A percentile compares a stretch with the other conserved stretches of the same genome.
These are phyloP conservation scores for Dendrocopos noguchii DNA, from an alignment of 2,113 vertebrate genomes.

Conservation along the genomic window DNA sequence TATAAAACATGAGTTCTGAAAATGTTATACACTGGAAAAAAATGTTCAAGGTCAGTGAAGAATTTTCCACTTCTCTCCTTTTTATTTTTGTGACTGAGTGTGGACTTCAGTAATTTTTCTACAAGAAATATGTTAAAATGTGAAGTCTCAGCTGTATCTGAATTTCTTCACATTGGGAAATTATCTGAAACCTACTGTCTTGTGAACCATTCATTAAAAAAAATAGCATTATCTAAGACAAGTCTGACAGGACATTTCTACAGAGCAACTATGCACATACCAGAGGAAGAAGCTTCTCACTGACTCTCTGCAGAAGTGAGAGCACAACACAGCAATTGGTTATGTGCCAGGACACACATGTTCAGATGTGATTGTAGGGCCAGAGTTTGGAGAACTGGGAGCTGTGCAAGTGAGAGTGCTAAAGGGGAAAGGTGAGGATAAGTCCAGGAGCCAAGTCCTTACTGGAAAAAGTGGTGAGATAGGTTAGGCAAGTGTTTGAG, in stretches of 20 bases:
- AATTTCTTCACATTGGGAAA: background rate
- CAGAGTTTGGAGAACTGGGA: background rate
- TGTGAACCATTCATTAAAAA: background rate
- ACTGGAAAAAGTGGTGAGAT: background rate
- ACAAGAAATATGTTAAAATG: background rate
- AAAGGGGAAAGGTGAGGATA: background rate
- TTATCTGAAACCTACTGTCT: background rate
- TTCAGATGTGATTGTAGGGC: background rate
- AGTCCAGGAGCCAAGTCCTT: rapidly evolving
- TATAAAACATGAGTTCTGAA: background rate
- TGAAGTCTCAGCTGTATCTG: background rate
- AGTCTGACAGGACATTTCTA: background rate
- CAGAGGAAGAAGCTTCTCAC: background rate
- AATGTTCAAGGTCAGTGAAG: background rate
- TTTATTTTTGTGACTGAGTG: background rate
- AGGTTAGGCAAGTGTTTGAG: background rate
- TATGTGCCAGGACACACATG: background rate
- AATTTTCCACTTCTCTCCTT: background rate
- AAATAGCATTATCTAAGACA: background rate
- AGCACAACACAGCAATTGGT: background rate
- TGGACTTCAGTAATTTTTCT: background rate
- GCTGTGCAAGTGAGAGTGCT: background rate
- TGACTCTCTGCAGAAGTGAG: background rate
- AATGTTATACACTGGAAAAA: background rate
- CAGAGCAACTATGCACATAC: rapidly evolving